A percentile compares a stretch with the other conserved stretches of the same genome.
phyloP scores from a whole-genome alignment of 2,888 invertebrate species.

The Hipparchia sbordonii region DNA sequence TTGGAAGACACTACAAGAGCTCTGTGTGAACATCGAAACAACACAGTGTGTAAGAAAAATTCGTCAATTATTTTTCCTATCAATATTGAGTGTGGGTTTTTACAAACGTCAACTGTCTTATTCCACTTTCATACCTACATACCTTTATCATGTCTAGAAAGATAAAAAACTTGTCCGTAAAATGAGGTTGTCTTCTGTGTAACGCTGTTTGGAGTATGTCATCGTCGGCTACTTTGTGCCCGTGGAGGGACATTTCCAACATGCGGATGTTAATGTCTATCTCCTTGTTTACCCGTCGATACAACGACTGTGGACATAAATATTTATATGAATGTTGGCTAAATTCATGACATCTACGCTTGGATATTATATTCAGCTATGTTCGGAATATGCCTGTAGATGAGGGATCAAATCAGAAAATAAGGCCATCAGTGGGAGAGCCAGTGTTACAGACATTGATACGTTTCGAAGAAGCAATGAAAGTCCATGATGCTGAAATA shows the following conservation, averaged over 20 bases:
- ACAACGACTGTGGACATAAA: constrained; percentile 61
- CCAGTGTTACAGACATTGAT: too few relatives aligned
- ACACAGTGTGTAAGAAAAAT: too few relatives aligned
- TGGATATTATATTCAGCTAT: too few relatives aligned
- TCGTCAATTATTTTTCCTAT: neutral
- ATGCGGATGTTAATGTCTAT: constrained; percentile 76
- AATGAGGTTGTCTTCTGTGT: constrained; percentile 61
- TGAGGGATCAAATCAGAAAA: too few relatives aligned
- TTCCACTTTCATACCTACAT: constrained; percentile 15
- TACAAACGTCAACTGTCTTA: neutral
- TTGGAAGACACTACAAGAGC: too few relatives aligned
- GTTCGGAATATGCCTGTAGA: too few relatives aligned
- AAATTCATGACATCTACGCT: too few relatives aligned
- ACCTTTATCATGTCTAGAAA: constrained; percentile 57
- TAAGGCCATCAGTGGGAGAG: too few relatives aligned
- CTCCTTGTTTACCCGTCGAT: constrained; percentile 63
- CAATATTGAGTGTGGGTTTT: too few relatives aligned
- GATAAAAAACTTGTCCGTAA: constrained; percentile 43
- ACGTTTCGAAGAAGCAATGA: too few relatives aligned
- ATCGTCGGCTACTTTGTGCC: constrained; percentile 83
- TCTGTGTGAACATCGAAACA: neutral
- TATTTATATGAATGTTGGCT: too few relatives aligned
- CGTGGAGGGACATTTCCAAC: constrained; percentile 84
- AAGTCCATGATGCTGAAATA: too few relatives aligned
- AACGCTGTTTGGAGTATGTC: constrained; percentile 72